Evolutionary conservation across 2,888 invertebrate genomes (phyloP).

Genomic region (Plagodis dolabraria): DNA sequence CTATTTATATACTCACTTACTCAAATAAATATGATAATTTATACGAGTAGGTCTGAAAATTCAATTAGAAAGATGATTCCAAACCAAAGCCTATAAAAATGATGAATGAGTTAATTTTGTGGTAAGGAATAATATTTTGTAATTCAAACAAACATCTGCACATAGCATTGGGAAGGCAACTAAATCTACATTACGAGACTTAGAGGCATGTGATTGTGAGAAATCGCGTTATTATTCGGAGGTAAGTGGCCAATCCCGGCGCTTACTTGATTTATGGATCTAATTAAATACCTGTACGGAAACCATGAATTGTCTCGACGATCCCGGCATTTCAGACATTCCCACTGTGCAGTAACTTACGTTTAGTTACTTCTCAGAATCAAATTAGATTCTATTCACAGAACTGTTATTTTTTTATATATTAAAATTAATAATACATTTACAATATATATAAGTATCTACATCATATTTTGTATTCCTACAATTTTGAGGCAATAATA

Average conservation of each 20-base stretch:
- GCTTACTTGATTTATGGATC: conserved; percentile 69
- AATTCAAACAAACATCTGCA: conserved; percentile 2
- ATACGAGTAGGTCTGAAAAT: no score
- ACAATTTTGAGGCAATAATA: no score
- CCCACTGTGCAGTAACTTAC: conserved; percentile 37
- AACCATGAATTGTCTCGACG: conserved; percentile 68
- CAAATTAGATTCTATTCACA: conserved; percentile 25
- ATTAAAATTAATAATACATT: no score
- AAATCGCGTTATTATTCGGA: conserved; percentile 48
- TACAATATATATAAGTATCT: no score
- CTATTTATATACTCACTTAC: no score
- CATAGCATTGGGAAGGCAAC: conserved; percentile 6
- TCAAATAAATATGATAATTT: no score
- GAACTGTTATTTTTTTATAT: not conserved
- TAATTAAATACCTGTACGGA: conserved; percentile 73
- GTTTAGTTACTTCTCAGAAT: conserved; percentile 27
- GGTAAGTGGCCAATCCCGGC: conserved; percentile 56
- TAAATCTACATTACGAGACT: conserved; percentile 27
- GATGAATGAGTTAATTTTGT: not conserved
- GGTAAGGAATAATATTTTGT: not conserved
- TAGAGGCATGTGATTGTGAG: conserved; percentile 42
- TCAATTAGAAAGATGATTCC: no score
- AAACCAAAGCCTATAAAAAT: no score
- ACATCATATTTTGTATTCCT: no score
- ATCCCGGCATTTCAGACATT: conserved; percentile 52